Evolutionary conservation across 2,888 invertebrate genomes (phyloP), one percentile per base, ranked within the genome.

Genomic region (Lepidochrysops patricia): DNA sequence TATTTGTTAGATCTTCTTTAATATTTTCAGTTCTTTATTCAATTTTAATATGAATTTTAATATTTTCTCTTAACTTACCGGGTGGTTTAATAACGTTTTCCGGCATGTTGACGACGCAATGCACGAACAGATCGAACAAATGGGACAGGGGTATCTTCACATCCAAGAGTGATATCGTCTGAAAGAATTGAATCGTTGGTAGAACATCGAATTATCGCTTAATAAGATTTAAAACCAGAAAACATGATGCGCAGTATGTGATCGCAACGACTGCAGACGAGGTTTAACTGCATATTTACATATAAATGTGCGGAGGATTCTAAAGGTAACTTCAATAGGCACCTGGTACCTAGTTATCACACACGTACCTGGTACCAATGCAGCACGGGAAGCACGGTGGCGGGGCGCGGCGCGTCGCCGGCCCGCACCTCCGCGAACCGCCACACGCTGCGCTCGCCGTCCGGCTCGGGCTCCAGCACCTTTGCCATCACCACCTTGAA

Each of bases 391-490:
- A 96, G 93, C 75, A 97, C 97, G 0, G 95, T 94, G 73, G 94
- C 94, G 0, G 96, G 96, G 75, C 1, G 94, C 4, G 96, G 84
- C 27, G 61, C 73, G 91, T 93, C 74, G 90, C 93, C 91, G 60
- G 94, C 92, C 0, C 94, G 94, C 35, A 35, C 29, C 34, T 25
- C 62, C 1, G 99, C 95, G 80, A 99, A 99, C 74, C 96, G 95
- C 82, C 98, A 99, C 92, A 99, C 94, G 72, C 97, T 95, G 68
- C 95, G 94, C n/a, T 97, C 97, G 74, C 99, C 97, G 2, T 98
- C 98, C 37, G 98, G 88, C 57, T 98, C 98, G 0, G 97, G 95
- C 89, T 99, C 99, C 73, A 99, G 91, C 63, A 99, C 97, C 92
- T 99, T 99, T 74, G 96, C 97, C 7, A 89, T 72, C 0, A 85